Conservation (phyloP, 2,888 invertebrate species). For the Onchidella celtica region DNA sequence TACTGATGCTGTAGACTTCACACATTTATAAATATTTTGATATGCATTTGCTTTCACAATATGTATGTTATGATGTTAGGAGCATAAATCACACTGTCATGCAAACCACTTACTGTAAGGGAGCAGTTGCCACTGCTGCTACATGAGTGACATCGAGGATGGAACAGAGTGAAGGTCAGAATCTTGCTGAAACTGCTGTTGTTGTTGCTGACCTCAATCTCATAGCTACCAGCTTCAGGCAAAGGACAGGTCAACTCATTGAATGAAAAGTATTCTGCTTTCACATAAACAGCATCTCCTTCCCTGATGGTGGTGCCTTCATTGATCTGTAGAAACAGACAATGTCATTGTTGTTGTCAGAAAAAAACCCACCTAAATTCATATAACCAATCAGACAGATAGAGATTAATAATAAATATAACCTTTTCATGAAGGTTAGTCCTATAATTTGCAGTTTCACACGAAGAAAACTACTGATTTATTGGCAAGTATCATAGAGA, state of each 20-base stretch:
- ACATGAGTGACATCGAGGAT: conserved; percentile 59
- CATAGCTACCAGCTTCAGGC: conserved; percentile 55
- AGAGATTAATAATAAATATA: neutral
- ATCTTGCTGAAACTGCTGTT: conserved; percentile 48
- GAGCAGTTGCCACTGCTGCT: conserved; percentile 55
- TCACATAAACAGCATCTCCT: conserved; percentile 39
- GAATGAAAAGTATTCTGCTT: conserved; percentile 57
- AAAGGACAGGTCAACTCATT: conserved; percentile 58
- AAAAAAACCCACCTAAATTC: neutral
- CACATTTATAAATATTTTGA: no score
- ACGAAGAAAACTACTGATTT: no score
- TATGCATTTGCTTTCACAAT: no score
- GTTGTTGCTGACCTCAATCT: conserved; percentile 57
- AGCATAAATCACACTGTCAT: no score
- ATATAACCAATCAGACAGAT: neutral
- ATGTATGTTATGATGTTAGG: no score
- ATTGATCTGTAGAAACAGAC: neutral
- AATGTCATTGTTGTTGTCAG: neutral
- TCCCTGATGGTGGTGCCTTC: conserved; percentile 31
- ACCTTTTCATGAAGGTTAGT: neutral
- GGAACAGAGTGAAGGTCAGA: conserved; percentile 55
- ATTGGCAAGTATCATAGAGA: no score
- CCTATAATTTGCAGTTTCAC: no score
- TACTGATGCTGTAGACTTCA: no score
- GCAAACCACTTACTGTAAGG: conserved; percentile 55